Percentiles rank a stretch among this genome's conserved stretches.
Conservation (phyloP, 2,888 invertebrate species). For the Pemphredon lugubris region DNA sequence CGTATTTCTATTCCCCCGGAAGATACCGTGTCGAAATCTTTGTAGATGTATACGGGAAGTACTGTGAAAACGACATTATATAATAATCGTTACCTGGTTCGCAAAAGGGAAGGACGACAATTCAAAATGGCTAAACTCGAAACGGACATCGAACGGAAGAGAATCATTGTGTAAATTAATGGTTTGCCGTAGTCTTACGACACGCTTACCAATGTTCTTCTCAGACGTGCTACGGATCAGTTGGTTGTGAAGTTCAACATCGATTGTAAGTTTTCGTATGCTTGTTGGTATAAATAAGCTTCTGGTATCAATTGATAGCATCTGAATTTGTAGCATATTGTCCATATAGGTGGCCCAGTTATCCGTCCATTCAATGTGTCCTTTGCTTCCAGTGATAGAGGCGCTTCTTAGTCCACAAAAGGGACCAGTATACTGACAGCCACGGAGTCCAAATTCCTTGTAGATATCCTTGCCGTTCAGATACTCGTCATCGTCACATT, state of each 20-base stretch:
- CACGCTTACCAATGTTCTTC: slow-evolving; percentile 71
- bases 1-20: slow-evolving; percentile 85
- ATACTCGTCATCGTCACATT: slow-evolving; percentile 63
- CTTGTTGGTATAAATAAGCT: slow-evolving; percentile 84
- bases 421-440: slow-evolving; percentile 82
- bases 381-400: slow-evolving; percentile 79
- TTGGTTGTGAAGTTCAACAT: slow-evolving; percentile 81
- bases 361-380: slow-evolving; percentile 82
- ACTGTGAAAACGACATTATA: slow-evolving; percentile 69
- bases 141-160: too few relatives aligned
- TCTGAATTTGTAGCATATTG: slow-evolving; percentile 85
- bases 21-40: slow-evolving; percentile 78
- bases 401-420: slow-evolving; percentile 82
- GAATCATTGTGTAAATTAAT: too few relatives aligned
- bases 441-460: slow-evolving; percentile 82
- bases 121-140: too few relatives aligned
- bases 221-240: slow-evolving; percentile 63
- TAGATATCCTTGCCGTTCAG: slow-evolving; percentile 78
- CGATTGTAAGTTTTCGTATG: slow-evolving; percentile 83
- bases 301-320: slow-evolving; percentile 82
- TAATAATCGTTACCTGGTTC: too few relatives aligned
- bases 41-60: slow-evolving; percentile 78
- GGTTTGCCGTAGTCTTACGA: too few relatives aligned
- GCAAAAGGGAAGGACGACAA: too few relatives aligned
- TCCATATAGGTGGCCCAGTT: slow-evolving; percentile 88